Conservation (phyloP, 2,113 vertebrate species). For the Otolemur garnettii region DNA sequence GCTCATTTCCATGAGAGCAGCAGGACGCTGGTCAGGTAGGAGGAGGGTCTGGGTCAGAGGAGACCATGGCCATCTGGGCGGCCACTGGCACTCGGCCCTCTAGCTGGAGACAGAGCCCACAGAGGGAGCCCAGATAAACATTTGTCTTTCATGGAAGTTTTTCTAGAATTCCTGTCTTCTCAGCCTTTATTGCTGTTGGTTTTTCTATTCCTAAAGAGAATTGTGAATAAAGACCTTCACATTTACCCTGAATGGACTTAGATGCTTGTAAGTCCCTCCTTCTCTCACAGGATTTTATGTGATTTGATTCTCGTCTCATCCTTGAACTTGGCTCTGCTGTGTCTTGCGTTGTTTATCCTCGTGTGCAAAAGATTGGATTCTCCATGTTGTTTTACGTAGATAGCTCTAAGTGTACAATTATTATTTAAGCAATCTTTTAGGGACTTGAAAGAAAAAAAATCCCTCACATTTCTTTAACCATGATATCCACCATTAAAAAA, state of each 20-base stretch:
- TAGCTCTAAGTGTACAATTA: neutral
- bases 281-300: neutral
- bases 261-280: neutral
- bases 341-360: neutral
- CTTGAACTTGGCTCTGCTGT: constrained; percentile 33
- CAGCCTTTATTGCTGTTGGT: neutral
- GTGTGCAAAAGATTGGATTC: neutral
- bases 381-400: constrained; percentile 9
- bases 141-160: neutral
- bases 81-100: neutral
- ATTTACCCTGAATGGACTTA: neutral
- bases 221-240: neutral
- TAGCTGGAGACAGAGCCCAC: neutral
- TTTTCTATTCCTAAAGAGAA: constrained; percentile 12
- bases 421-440: neutral
- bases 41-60: constrained; percentile 22
- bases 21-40: neutral
- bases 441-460: constrained; percentile 44
- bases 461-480: constrained; percentile 44
- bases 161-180: neutral
- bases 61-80: neutral
- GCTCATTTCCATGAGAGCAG: neutral
- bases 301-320: neutral
- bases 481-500: constrained; percentile 45
- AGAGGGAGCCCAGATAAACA: neutral